Percentiles rank a stretch among this genome's conserved stretches.
Evolutionary conservation across 2,797 vertebrate genomes (phyloP).

Genomic region (Bradypus variegatus): DNA sequence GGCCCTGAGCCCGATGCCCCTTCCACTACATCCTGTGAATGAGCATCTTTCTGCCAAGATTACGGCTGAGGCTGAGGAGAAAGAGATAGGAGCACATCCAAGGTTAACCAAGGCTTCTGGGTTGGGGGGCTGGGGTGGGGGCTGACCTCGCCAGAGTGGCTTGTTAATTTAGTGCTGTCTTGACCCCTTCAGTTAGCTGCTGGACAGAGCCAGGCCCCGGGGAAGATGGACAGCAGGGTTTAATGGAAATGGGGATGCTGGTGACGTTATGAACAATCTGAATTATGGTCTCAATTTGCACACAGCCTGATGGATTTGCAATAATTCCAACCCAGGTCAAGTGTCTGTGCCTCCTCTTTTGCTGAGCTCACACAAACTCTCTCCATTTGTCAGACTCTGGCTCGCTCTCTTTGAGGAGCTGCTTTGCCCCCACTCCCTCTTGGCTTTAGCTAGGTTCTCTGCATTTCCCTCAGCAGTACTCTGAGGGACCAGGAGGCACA

Average conservation of each 20-base stretch:
- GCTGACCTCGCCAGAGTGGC: not conserved
- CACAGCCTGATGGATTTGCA: conserved; percentile 69
- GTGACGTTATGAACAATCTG: conserved; percentile 69
- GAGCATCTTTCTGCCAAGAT: not conserved
- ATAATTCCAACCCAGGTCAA: conserved; percentile 75
- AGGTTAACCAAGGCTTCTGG: conserved; percentile 24
- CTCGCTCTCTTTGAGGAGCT: conserved; percentile 3
- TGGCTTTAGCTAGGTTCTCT: not conserved
- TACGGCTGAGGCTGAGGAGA: not conserved
- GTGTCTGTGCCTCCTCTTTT: conserved; percentile 65
- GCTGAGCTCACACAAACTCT: conserved; percentile 69
- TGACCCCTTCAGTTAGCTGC: conserved; percentile 71
- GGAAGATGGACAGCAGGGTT: conserved; percentile 67
- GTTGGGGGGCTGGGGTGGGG: accelerated
- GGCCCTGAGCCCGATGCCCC: not conserved
- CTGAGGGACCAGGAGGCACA: not conserved
- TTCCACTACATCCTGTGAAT: not conserved
- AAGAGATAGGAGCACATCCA: not conserved
- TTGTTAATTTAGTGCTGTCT: conserved; percentile 64
- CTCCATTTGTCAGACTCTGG: conserved; percentile 51
- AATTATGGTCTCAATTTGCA: conserved; percentile 78
- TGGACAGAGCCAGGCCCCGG: conserved; percentile 60
- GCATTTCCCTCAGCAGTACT: not conserved
- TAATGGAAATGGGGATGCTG: conserved; percentile 68
- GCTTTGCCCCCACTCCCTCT: accelerated